Conservation (phyloP, 2,797 vertebrate species). For the Gallirallus australis region DNA sequence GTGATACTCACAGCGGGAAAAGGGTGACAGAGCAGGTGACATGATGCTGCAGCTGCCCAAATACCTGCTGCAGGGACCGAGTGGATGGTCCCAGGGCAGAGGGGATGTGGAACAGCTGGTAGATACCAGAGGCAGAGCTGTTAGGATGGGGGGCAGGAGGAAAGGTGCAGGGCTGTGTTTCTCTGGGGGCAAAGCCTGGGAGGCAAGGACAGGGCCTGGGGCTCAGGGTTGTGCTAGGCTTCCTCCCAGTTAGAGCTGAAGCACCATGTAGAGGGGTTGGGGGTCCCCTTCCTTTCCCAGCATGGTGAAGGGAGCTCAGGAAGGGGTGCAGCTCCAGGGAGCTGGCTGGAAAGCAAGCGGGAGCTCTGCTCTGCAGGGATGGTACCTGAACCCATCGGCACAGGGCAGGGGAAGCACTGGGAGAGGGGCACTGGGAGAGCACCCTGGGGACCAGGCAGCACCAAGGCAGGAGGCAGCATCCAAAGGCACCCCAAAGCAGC, state of each 20-base stretch:
- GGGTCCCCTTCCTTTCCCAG: neutral
- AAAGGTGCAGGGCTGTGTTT: neutral
- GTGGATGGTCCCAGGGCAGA: neutral
- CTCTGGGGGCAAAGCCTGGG: neutral
- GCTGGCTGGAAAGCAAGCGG: neutral
- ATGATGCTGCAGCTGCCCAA: neutral
- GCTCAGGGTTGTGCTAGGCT: neutral
- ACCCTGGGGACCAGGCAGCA: neutral
- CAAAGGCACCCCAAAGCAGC: neutral
- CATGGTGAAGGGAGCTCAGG: neutral
- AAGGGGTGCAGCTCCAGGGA: neutral
- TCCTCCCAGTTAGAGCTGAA: neutral
- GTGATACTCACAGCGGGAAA: neutral
- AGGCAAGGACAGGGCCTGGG: neutral
- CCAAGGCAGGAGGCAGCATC: neutral
- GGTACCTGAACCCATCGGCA: neutral
- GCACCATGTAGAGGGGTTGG: neutral
- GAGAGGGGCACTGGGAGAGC: neutral
- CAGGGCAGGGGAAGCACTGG: neutral
- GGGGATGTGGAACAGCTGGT: neutral
- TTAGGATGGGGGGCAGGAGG: neutral
- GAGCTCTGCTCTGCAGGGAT: neutral
- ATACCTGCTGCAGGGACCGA: accelerated
- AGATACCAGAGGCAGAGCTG: neutral
- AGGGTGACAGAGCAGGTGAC: neutral